Evolutionary conservation across 37 sponge, comb jelly and placozoan species (phyloP).

Genomic region (Geodia barretti): DNA sequence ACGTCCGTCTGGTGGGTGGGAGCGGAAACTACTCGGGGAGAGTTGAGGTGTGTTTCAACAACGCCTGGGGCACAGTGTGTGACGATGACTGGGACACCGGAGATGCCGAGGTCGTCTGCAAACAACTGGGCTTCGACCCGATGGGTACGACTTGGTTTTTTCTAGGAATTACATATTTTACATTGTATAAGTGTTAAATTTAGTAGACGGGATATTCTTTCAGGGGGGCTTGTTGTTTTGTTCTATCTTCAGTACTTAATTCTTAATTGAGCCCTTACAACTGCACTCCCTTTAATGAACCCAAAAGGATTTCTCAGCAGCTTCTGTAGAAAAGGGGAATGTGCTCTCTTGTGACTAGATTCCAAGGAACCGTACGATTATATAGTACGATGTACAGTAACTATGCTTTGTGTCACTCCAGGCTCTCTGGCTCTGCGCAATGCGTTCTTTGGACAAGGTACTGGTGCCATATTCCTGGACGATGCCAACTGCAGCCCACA

Average conservation of each 20-base stretch:
- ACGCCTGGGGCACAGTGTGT: conserved; percentile 66
- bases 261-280: too few relatives aligned
- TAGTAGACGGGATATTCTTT: too few relatives aligned
- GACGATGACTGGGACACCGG: conserved; percentile 50
- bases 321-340: too few relatives aligned
- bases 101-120: conserved; percentile 55
- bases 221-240: too few relatives aligned
- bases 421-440: not conserved
- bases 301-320: too few relatives aligned
- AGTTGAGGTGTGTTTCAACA: conserved; percentile 58
- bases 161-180: not conserved
- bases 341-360: too few relatives aligned
- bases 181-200: too few relatives aligned
- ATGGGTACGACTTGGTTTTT: not conserved
- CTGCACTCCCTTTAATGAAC: not conserved
- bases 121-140: conserved; percentile 34
- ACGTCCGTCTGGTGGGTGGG: conserved; percentile 43
- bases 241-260: too few relatives aligned
- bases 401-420: not conserved
- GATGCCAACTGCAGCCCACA: not conserved
- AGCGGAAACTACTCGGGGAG: conserved; percentile 15
- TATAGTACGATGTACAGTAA: too few relatives aligned
- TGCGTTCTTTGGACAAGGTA: conserved; percentile 14
- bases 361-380: too few relatives aligned
- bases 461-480: conserved; percentile 5